A percentile compares a stretch with the other conserved stretches of the same genome.
phyloP scores from a whole-genome alignment of 2,113 vertebrate species.

The Tautogolabrus adspersus region DNA sequence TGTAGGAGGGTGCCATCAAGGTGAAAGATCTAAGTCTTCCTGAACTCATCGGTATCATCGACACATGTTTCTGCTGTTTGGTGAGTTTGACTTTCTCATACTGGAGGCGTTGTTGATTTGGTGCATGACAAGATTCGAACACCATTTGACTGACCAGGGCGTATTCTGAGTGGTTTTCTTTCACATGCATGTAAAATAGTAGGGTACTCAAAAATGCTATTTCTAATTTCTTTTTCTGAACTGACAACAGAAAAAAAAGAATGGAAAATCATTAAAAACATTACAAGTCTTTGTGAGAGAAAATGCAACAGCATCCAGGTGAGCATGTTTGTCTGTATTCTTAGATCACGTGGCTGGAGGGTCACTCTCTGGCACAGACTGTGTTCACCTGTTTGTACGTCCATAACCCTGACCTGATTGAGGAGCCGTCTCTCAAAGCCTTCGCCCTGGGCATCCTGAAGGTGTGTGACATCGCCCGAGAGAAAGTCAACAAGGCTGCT shows the following conservation, averaged over 20 bases:
- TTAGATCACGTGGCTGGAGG: slow-evolving; percentile 98
- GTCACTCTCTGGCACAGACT: slow-evolving; percentile 97
- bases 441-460: slow-evolving; percentile 97
- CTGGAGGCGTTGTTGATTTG: neutral
- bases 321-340: slow-evolving; percentile 11
- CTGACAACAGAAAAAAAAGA: neutral
- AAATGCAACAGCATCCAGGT: neutral
- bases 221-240: neutral
- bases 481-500: slow-evolving; percentile 99
- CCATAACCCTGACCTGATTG: slow-evolving; percentile 97
- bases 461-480: slow-evolving; percentile 97
- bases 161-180: neutral
- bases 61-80: slow-evolving; percentile 98
- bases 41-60: slow-evolving; percentile 97
- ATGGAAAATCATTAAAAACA: too few relatives aligned
- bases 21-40: slow-evolving; percentile 95
- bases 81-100: slow-evolving; percentile 73
- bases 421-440: slow-evolving; percentile 97
- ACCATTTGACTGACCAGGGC: too few relatives aligned
- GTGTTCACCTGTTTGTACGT: slow-evolving; percentile 99
- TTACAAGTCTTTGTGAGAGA: too few relatives aligned
- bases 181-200: neutral
- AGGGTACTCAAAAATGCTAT: neutral
- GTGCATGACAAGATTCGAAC: neutral
- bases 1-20: slow-evolving; percentile 93